Conservation (phyloP, 2,888 invertebrate species). For the Urechis unicinctus region DNA sequence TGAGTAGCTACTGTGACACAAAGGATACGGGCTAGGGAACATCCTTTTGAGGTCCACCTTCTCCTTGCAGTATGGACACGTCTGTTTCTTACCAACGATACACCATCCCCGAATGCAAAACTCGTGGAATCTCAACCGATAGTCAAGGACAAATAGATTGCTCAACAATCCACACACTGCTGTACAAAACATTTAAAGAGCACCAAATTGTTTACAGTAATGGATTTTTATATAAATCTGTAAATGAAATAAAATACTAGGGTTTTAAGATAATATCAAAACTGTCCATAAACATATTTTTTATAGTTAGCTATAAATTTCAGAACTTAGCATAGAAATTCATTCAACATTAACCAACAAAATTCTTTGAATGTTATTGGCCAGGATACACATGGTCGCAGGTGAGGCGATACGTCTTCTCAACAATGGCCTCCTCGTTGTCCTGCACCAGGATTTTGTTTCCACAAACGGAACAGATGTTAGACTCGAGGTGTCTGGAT, state of each 20-base stretch:
- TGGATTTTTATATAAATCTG: too few relatives aligned
- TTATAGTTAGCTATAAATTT: neutral
- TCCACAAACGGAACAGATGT: constrained; percentile 93
- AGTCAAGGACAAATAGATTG: too few relatives aligned
- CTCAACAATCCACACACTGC: too few relatives aligned
- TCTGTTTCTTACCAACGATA: constrained; percentile 98
- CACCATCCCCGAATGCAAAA: constrained; percentile 99
- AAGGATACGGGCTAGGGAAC: constrained; percentile 54
- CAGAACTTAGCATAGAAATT: neutral
- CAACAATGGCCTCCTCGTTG: constrained; percentile 80
- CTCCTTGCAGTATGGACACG: constrained; percentile 99
- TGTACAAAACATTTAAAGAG: too few relatives aligned
- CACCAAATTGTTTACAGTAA: too few relatives aligned
- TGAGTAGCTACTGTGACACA: too few relatives aligned
- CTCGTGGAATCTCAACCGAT: constrained; percentile 67
- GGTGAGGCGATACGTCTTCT: constrained; percentile 86
- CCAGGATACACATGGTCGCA: constrained; percentile 89
- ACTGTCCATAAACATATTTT: neutral
- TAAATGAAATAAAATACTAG: too few relatives aligned
- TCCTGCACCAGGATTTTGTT: constrained; percentile 66
- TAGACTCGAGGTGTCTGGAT: constrained; percentile 79
- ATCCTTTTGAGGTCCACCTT: constrained; percentile 62
- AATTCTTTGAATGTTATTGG: too few relatives aligned
- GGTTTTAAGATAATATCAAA: too few relatives aligned
- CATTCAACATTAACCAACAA: neutral